Percentiles rank a stretch among this genome's conserved stretches.
Conservation (phyloP, 2,888 invertebrate species). For the Anaspis maculata region DNA sequence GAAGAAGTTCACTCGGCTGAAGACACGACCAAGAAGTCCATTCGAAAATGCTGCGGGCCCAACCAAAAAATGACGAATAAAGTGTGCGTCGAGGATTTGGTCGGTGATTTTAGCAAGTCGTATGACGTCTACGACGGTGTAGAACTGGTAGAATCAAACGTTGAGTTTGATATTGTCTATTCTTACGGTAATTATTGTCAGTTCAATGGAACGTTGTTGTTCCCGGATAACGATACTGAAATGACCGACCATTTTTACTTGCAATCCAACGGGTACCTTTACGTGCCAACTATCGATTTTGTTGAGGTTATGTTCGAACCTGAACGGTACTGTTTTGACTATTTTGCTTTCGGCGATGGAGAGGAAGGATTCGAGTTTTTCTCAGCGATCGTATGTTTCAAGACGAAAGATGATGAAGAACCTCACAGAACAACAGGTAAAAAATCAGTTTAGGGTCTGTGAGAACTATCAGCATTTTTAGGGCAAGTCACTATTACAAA, state of each 20-base stretch:
- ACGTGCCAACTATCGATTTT: conserved; percentile 6
- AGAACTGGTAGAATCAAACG: not conserved
- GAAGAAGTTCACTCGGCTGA: no score
- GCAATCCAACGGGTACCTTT: conserved; percentile 8
- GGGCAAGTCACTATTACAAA: no score
- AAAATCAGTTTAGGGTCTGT: no score
- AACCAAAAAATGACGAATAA: conserved; percentile 6
- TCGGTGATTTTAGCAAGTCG: no score
- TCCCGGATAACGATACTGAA: conserved; percentile 1
- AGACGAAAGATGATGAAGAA: no score
- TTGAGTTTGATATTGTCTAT: conserved; percentile 5
- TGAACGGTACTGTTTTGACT: conserved; percentile 10
- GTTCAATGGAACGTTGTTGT: not conserved
- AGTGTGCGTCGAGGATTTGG: no score
- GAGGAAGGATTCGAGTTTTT: not conserved
- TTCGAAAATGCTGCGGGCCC: no score
- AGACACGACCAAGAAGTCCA: no score
- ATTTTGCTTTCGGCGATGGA: not conserved
- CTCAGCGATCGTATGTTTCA: no score
- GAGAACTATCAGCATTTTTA: no score
- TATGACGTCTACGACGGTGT: conserved; percentile 2
- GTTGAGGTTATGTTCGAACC: not conserved
- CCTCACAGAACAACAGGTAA: no score
- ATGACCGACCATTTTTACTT: conserved; percentile 8
- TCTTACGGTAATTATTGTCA: conserved; percentile 5